Evolutionary conservation across 2,888 invertebrate species (phyloP).

Genomic region (Parochlus steinenii): DNA sequence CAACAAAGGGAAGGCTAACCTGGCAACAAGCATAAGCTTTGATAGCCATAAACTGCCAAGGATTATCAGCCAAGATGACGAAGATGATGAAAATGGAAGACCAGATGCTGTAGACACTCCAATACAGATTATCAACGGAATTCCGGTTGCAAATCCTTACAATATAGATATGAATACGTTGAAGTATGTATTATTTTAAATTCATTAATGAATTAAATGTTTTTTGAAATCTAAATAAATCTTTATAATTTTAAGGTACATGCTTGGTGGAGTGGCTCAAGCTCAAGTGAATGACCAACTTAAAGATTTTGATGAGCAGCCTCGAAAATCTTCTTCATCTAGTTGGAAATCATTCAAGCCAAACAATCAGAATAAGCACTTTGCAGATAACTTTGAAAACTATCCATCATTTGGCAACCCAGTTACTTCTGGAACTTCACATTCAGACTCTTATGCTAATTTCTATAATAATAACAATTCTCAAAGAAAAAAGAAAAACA

Average conservation of each 20-base stretch:
- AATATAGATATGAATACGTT: constrained; percentile 31
- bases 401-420: too few species aligned
- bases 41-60: constrained; percentile 6
- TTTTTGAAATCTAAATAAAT: too few species aligned
- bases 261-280: constrained; percentile 12
- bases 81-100: constrained; percentile 6
- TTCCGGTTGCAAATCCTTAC: constrained; percentile 36
- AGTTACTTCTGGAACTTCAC: too few species aligned
- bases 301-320: constrained; percentile 6
- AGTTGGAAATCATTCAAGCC: constrained; percentile 7
- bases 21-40: constrained; percentile 12
- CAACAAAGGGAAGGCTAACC: constrained; percentile 4
- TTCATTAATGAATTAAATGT: background rate
- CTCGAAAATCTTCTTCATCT: background rate
- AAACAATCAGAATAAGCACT: too few species aligned
- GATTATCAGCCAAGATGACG: constrained; percentile 10
- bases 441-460: too few species aligned
- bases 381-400: too few species aligned
- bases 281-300: constrained; percentile 12
- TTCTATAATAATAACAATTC: background rate
- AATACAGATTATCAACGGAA: constrained; percentile 30
- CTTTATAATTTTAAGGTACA: constrained; percentile 13
- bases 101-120: constrained; percentile 8
- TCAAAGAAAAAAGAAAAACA: constrained; percentile 1
- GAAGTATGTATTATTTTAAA: constrained; percentile 6